Base-by-base conservation (phyloP, 2,888 invertebrate species). In the Hirudinaria manillensis region DNA sequence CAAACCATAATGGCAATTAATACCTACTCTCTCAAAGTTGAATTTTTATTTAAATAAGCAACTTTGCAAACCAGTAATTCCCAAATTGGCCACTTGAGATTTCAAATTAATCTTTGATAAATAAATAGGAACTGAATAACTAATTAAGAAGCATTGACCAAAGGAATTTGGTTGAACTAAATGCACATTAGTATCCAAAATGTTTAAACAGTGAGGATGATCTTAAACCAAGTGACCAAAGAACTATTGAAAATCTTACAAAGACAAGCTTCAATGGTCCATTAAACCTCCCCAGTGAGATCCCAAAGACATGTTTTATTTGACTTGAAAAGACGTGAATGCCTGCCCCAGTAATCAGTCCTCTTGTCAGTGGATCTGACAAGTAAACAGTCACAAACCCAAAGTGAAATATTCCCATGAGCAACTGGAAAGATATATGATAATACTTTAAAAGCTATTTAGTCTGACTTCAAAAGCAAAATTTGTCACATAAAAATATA, bases 331-430 rank as follows among this genome's bases (percentile, higher is more conserved):
- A 88, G 21, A 94, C 93, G 83, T 94, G 92, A 80, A 92, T 88
- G 0, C 93, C 92, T 3, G 93, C 92, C 0, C 92, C 94, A 0
- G 93, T 92, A 0, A 93, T 93, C 86, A 94, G 93, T 0, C 93
- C 93, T 76, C 91, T 92, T 29, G 94, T 91, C 79, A 94, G 87
- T 0, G 85, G 84, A 38, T 78, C 78, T 4, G 78, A 78, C 68
- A 80, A 51, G 75, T 79, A 79, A 73, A 77, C 76, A 7, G 78
- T 77, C 66, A 79, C 73, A 38, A 78, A 77, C 0, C 80, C 80
- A 34, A 80, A 73, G 24, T 74, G 75, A 21, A 75, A 68, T n/a
- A 80, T 19, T 2, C 79, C 78, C 77, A 79, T 71, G 10, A 56
- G 51, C 51, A 79, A 36, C 79, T 79, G 76, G 13, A 61, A 61